Conservation (phyloP, 2,113 vertebrate genomes). For the Albula glossodonta region DNA sequence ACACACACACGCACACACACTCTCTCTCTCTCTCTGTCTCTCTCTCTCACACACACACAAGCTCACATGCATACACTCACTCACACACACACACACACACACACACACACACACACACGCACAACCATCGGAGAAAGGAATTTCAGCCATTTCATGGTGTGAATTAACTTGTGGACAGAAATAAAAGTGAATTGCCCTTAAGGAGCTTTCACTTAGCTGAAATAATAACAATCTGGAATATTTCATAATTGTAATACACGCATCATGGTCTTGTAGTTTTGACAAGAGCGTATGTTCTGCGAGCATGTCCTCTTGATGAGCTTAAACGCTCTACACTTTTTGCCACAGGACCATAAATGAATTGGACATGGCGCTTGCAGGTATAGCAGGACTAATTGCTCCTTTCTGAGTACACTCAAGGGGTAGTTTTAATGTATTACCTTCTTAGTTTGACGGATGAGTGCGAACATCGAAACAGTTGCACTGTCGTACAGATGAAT, state of each 20-base stretch:
- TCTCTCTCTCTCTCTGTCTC: no score
- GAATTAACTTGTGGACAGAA: background rate
- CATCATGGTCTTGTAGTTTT: background rate
- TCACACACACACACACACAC: background rate
- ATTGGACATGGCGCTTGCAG: background rate
- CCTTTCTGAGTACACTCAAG: background rate
- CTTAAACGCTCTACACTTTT: background rate
- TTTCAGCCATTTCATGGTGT: background rate
- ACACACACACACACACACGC: background rate
- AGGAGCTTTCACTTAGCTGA: background rate
- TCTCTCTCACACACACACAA: background rate
- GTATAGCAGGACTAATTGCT: background rate
- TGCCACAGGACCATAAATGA: background rate
- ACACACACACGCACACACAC: background rate
- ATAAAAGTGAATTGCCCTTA: background rate
- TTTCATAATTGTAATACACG: background rate
- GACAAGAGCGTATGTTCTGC: background rate
- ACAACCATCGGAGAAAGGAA: background rate
- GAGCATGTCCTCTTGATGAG: background rate
- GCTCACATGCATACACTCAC: background rate
- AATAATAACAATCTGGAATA: background rate
- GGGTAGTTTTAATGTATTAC: background rate
- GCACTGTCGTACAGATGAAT: no score
- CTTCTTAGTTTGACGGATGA: background rate
- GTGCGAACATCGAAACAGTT: no score